phyloP scores from a whole-genome alignment of 2,797 vertebrate genomes.

The Bradypus variegatus region DNA sequence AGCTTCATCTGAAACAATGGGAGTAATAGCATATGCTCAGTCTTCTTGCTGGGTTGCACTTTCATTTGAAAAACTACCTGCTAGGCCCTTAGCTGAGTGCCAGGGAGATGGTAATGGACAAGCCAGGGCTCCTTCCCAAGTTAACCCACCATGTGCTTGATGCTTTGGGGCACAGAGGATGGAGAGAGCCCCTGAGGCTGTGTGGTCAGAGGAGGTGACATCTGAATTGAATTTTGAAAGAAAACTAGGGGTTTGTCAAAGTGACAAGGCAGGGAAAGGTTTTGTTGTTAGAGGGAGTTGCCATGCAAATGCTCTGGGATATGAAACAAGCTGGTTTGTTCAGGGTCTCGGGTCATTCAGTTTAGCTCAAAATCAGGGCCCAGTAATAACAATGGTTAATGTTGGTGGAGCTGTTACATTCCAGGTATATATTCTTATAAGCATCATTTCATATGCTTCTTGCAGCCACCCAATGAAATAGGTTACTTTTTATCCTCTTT shows the following conservation, averaged over 20 bases:
- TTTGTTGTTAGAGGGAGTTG: conserved; percentile 8
- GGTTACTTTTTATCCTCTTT: neutral
- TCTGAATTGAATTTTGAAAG: neutral
- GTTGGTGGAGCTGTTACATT: neutral
- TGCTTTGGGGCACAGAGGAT: neutral
- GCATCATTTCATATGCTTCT: conserved; percentile 11
- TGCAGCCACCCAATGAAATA: neutral
- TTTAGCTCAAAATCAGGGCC: neutral
- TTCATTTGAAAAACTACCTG: neutral
- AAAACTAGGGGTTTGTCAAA: neutral
- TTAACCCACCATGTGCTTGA: neutral
- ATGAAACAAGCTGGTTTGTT: neutral
- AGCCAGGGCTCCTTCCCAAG: neutral
- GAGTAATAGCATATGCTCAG: neutral
- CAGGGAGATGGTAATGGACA: neutral
- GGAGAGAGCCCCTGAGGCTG: neutral
- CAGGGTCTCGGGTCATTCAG: neutral
- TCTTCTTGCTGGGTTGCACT: neutral
- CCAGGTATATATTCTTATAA: neutral
- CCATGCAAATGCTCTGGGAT: neutral
- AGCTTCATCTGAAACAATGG: neutral
- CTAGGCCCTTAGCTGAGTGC: neutral
- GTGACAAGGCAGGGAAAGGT: neutral
- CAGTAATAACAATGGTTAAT: neutral
- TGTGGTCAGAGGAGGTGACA: neutral